Percentiles rank a stretch among this genome's conserved stretches.
phyloP scores from a whole-genome alignment of 1,140 invertebrate genomes.

The Tetranychus urticae region DNA sequence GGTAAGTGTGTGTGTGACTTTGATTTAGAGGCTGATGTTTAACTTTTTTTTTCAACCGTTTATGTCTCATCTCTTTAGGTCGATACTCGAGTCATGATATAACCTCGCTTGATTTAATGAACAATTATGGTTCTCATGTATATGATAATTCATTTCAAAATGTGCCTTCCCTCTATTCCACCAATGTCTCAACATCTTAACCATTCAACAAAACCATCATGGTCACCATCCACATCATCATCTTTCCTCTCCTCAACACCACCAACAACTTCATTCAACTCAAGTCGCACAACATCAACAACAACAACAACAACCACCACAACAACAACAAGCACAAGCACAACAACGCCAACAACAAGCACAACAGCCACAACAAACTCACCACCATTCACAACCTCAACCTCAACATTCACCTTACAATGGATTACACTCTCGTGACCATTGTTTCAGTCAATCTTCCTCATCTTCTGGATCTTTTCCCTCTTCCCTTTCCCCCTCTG shows the following conservation, averaged over 20 bases:
- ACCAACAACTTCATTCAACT: neutral
- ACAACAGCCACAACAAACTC: neutral
- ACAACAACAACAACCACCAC: neutral
- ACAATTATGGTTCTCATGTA: slow-evolving; percentile 32
- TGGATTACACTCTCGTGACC: no score
- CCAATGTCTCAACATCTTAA: neutral
- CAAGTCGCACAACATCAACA: neutral
- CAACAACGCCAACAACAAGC: neutral
- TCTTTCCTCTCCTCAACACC: neutral
- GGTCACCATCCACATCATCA: neutral
- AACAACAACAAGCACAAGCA: neutral
- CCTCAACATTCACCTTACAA: neutral
- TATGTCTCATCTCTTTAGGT: slow-evolving; percentile 1
- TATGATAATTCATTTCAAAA: slow-evolving; percentile 46
- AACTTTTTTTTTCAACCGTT: neutral
- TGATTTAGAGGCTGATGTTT: no score
- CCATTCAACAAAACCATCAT: neutral
- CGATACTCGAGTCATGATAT: slow-evolving; percentile 24
- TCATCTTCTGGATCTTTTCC: neutral
- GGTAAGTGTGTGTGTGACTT: no score
- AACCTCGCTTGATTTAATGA: slow-evolving; percentile 11
- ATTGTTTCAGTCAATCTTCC: neutral
- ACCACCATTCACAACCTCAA: neutral
- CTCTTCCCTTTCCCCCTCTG: neutral
- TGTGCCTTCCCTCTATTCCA: slow-evolving; percentile 38